Evolutionary conservation across 2,888 invertebrate genomes (phyloP).

Genomic region (Malthinus seriepunctatus): DNA sequence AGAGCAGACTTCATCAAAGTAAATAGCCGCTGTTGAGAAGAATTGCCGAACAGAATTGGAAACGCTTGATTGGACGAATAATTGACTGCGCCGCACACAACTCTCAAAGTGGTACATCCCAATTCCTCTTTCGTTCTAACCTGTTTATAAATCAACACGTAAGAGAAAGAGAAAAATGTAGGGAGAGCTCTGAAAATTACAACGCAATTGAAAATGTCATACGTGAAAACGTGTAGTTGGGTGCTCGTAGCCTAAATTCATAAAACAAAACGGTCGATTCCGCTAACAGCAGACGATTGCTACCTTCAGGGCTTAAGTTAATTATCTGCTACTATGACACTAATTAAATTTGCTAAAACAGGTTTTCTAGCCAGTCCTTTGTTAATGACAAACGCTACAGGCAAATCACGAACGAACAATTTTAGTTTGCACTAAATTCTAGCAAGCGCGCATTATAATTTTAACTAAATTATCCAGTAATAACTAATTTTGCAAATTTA

Average conservation of each 20-base stretch:
- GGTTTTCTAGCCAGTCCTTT: conserved; percentile 17
- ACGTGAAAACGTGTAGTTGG: conserved; percentile 25
- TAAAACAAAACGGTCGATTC: conserved; percentile 17
- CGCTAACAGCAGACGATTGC: conserved; percentile 18
- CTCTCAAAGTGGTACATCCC: conserved; percentile 38
- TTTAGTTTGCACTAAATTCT: conserved; percentile 1
- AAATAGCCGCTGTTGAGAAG: conserved; percentile 30
- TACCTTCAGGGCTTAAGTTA: conserved; percentile 14
- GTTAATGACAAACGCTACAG: conserved; percentile 15
- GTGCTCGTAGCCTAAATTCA: conserved; percentile 22
- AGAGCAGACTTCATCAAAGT: conserved; percentile 31
- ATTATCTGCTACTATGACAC: conserved; percentile 22
- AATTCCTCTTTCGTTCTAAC: conserved; percentile 23
- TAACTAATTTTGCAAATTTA: no score
- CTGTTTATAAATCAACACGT: conserved; percentile 17
- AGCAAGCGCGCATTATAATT: no score
- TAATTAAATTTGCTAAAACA: conserved; percentile 27
- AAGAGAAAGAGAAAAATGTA: conserved; percentile 20
- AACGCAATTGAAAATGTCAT: conserved; percentile 30
- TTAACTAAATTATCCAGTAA: no score
- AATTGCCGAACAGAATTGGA: conserved; percentile 42
- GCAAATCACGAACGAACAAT: conserved; percentile 21
- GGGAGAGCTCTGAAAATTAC: conserved; percentile 26
- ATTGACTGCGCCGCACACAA: conserved; percentile 44
- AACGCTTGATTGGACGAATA: conserved; percentile 46